Evolutionary conservation across 2,113 vertebrate genomes (phyloP), one percentile per base, ranked within the genome.

Genomic region (Eurystomus gularis): DNA sequence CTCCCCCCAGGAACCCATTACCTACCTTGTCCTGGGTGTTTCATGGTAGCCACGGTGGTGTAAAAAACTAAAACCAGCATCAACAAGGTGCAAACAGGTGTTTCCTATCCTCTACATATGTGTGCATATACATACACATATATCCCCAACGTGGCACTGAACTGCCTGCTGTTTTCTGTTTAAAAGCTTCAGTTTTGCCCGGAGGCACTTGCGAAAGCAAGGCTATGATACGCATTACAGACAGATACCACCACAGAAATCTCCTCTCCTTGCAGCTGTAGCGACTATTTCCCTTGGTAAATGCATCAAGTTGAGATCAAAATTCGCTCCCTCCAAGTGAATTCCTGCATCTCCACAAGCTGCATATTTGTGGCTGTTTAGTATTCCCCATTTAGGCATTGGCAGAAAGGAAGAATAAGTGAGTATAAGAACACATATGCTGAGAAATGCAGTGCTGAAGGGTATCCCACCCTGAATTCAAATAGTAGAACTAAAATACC

Each of bases 401-500:
- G 85, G 88, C 76, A 92, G 73, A 8, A 55, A 78, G 35, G 24
- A 92, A 83, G 86, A 54, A 5, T 15, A 40, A 44, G 76, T 5
- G 78, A 90, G 57, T 25, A 58, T 70, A 55, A 62, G 93, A 89
- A 9, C 82, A 71, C 82, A 91, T 51, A 82, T 55, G 88, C 82
- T 78, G 88, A 83, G 87, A 76, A 90, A 93, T 29, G 64, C 87
- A 17, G 88, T 8, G 88, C 72, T 90, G 86, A 93, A 81, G 88
- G 90, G 83, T 77, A 37, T 93, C 81, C 85, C 92, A 93, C 75
- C 92, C 88, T 83, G 46, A 17, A 31, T 88, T 96, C 78, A 44
- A 86, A 75, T 7, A 14, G 84, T 44, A 78, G 52, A 77, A 52
- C 83, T 76, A 16, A 93, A 96, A 92, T 76, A 80, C 51, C 85